These are phyloP conservation scores for Troides helena DNA, from an alignment of 2,888 invertebrate genomes.

Conservation along the genomic window DNA sequence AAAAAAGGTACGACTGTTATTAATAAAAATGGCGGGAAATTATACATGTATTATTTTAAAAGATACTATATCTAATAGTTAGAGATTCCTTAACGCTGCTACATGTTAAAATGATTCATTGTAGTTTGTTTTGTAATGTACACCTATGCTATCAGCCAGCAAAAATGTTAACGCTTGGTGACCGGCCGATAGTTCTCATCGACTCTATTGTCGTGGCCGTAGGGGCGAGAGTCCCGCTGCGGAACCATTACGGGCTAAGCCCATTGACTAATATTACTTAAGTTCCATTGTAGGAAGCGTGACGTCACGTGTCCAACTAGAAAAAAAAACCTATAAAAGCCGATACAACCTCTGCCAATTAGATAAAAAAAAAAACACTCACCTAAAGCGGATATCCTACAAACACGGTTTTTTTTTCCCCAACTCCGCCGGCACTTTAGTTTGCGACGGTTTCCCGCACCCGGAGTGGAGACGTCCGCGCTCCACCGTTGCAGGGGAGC, in stretches of 20 bases:
- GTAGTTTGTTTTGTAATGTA: constrained; percentile 18
- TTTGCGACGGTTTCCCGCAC: constrained; percentile 38
- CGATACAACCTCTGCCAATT: constrained; percentile 51
- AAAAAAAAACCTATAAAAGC: constrained; percentile 25
- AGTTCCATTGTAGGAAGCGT: constrained; percentile 23
- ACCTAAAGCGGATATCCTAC: constrained; percentile 62
- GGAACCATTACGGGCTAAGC: constrained; percentile 27
- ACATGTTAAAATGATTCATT: constrained; percentile 22
- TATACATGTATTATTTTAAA: too few relatives aligned
- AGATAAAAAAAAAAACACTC: constrained; percentile 47
- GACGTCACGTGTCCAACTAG: constrained; percentile 41
- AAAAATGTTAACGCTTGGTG: background rate
- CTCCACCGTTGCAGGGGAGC: constrained; percentile 49
- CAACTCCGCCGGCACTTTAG: constrained; percentile 58
- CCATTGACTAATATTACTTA: constrained; percentile 30
- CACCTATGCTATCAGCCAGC: constrained; percentile 22
- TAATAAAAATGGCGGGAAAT: too few relatives aligned
- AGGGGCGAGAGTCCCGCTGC: background rate
- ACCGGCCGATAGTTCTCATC: too few relatives aligned
- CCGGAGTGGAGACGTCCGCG: constrained; percentile 44
- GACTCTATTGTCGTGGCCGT: too few relatives aligned
- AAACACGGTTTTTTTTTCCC: constrained; percentile 59
- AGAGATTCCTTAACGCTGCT: background rate
- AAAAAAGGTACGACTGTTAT: too few relatives aligned
- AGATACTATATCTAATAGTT: too few relatives aligned